phyloP scores from a whole-genome alignment of 2,888 invertebrate species.

The Drosophila peninsularis region DNA sequence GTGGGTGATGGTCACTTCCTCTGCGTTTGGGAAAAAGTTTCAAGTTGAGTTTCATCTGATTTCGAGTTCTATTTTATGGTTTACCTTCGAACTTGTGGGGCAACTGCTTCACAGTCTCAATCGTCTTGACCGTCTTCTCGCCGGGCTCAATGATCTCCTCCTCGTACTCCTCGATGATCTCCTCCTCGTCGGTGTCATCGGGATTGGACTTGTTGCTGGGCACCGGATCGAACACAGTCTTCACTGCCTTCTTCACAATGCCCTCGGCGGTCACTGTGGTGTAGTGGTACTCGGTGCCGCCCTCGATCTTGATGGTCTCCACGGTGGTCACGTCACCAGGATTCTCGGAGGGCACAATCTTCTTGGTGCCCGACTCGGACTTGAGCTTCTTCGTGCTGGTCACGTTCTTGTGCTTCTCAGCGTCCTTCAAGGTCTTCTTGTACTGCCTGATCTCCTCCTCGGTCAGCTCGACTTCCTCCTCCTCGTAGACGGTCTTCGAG shows the following conservation, averaged over 20 bases:
- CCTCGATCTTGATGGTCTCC: slow-evolving; percentile 84
- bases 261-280: slow-evolving; percentile 84
- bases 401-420: slow-evolving; percentile 84
- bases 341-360: slow-evolving; percentile 84
- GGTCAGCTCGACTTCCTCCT: slow-evolving; percentile 83
- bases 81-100: slow-evolving; percentile 82
- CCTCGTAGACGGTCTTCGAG: slow-evolving; percentile 84
- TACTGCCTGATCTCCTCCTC: slow-evolving; percentile 83
- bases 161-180: slow-evolving; percentile 84
- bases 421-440: slow-evolving; percentile 83
- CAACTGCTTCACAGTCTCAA: slow-evolving; percentile 82
- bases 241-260: slow-evolving; percentile 83
- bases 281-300: slow-evolving; percentile 84
- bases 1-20: slow-evolving; percentile 82
- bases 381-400: slow-evolving; percentile 83
- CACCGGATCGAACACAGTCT: slow-evolving; percentile 84
- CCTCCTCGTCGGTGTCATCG: slow-evolving; percentile 83
- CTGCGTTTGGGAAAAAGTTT: slow-evolving; percentile 47
- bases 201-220: slow-evolving; percentile 74
- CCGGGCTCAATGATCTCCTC: slow-evolving; percentile 85
- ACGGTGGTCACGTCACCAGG: slow-evolving; percentile 84
- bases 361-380: slow-evolving; percentile 83
- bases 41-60: not conserved
- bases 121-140: slow-evolving; percentile 83
- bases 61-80: not conserved